Base-by-base conservation (phyloP, 2,113 vertebrate species). In the Engraulis encrasicolus region DNA sequence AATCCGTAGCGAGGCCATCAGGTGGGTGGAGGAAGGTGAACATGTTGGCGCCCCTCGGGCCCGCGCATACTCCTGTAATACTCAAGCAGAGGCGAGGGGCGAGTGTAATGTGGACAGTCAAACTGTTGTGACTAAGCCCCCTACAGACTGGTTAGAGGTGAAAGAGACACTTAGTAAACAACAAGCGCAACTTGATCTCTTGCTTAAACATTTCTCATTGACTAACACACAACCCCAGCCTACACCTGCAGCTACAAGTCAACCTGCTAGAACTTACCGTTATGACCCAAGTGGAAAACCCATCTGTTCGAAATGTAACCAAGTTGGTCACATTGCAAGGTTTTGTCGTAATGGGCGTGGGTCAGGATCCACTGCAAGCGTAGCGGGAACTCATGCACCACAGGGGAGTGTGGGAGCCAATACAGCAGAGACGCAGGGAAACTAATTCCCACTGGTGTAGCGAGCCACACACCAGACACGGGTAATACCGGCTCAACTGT, bases 391-490 rank as follows among this genome's bases (percentile, higher is more conserved):
- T 2, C 40, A 9, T 45, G 40, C 9, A 5, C 49, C 50, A 54
- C 17, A 52, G 5, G 49, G 3, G 31, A 50, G 48, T 17, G 77
- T 38, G 36, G 34, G 5, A 27, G 49, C 27, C 7, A 18, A 34
- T 0, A 6, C n/a, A 11, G 23, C 49, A n/a, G 52, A 78, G 45
- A 58, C 78, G 34, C 84, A 85, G 61, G 79, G 48, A 85, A 85
- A 45, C 40, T 45, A 45, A 45, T 45, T 45, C 40, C 40, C 40
- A 45, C 40, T 45, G 78, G 37, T 79, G 54, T 49, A 17, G 34
- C 6, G 79, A 85, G 79, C 84, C 84, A 40, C 9, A 3, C 79
- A 49, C 17, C 84, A 85, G 79, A 50, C 18, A 61, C 31, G 79
- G 84, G 74, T 37, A 79, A 23, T 31, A 7, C 12, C 2, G 1